Evolutionary conservation across 2,888 invertebrate genomes (phyloP).

Genomic region (Tachystola acroxantha): DNA sequence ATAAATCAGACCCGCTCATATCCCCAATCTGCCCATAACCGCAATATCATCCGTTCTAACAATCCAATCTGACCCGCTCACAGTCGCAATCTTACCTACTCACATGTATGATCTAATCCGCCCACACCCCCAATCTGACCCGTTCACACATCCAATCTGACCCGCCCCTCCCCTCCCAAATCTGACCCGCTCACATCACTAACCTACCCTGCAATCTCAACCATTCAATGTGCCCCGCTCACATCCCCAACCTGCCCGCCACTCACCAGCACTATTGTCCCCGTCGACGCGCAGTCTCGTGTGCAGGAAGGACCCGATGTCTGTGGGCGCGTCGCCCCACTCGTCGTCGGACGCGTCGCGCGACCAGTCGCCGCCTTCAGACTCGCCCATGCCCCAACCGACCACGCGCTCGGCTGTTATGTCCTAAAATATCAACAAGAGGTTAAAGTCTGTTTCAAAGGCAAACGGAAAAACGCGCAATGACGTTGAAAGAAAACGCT

Average conservation of each 20-base stretch:
- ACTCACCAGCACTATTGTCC: constrained; percentile 57
- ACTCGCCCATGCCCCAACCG: constrained; percentile 40
- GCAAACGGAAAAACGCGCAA: no score
- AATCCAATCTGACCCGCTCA: no score
- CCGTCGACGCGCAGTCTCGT: constrained; percentile 59
- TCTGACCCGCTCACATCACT: not conserved
- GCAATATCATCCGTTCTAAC: no score
- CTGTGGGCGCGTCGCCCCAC: constrained; percentile 63
- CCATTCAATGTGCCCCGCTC: not conserved
- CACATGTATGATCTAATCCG: not conserved
- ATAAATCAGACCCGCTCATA: no score
- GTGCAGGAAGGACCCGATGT: constrained; percentile 69
- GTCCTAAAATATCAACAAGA: constrained; percentile 42
- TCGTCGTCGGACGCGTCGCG: constrained; percentile 57
- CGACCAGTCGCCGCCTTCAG: constrained; percentile 26
- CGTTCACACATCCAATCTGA: not conserved
- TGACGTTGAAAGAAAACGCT: no score
- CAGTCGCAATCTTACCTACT: no score
- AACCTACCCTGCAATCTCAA: no score
- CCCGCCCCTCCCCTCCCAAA: not conserved
- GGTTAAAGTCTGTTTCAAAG: no score
- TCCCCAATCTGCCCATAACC: no score
- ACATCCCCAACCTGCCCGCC: no score
- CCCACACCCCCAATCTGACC: not conserved
- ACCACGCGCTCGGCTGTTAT: constrained; percentile 61